Evolutionary conservation across 2,113 vertebrate species (phyloP), one percentile per base, ranked within the genome.

Genomic region (Thunnus maccoyii): DNA sequence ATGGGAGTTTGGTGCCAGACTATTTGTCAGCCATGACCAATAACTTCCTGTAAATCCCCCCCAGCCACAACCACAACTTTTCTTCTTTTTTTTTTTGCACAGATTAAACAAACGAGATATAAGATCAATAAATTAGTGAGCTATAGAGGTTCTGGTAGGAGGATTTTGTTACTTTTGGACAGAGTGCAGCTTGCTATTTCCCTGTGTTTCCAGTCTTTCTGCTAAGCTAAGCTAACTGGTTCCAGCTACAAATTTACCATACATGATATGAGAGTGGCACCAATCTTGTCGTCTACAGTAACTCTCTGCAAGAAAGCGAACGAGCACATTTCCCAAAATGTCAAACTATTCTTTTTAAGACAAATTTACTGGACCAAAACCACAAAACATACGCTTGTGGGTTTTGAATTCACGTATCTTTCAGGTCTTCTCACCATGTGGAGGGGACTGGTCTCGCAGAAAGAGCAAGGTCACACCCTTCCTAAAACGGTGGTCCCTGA

Each of bases 401-500:
- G 4, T 8, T 7, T 6, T 57, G 5, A 58, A n/a, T 61, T 3
- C 0, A 51, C 0, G 0, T 3, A 5, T 56, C 30, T 36, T 62
- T 94, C 82, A 94, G 80, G 72, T 87, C 57, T 96, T 94, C 50
- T 95, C 94, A 0, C 82, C 70, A 3, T 90, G 87, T 10, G 86
- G 89, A 9, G 68, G 91, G 0, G 86, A 91, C 4, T 81, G 88
- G 15, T 94, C 91, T 79, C 88, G 93, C 48, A 93, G 91, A 86
- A 97, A 96, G 3, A 96, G 89, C 48, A 96, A 83, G 17, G 85
- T 92, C 76, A 96, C 89, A 0, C 96, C 95, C 78, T 95, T 96
- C 73, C 96, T 92, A 90, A 96, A 97, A 41, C 93, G 94, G 55
- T 92, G 94, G 90, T 97, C 96, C 86, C 94, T 86, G 58, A 95